Conservation (phyloP, 1,140 invertebrate genomes). For the Atta texana region DNA sequence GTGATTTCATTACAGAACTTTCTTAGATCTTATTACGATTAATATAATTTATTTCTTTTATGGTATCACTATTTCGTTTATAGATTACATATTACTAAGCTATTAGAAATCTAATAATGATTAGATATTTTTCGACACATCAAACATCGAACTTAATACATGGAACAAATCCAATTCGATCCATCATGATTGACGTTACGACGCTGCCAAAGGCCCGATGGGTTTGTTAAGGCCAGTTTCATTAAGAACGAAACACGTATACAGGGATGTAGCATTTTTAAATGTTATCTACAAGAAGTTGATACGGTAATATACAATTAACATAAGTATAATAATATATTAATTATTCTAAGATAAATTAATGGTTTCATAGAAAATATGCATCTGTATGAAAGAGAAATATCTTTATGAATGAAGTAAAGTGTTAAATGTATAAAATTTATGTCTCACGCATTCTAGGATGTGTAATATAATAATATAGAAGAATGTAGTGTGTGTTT, state of each 20-base stretch:
- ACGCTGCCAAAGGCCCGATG: neutral
- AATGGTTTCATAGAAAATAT: neutral
- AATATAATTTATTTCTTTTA: neutral
- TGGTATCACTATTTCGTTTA: neutral
- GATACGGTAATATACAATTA: neutral
- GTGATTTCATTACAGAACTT: neutral
- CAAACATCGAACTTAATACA: neutral
- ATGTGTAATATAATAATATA: neutral
- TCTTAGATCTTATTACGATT: neutral
- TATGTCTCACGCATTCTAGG: neutral
- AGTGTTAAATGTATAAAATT: neutral
- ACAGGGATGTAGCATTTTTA: conserved; percentile 14
- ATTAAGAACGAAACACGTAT: conserved; percentile 8
- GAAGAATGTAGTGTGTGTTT: neutral
- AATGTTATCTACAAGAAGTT: neutral
- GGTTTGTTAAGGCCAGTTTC: conserved; percentile 30
- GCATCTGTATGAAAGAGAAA: neutral
- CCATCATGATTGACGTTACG: conserved; percentile 16
- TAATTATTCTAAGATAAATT: conserved; percentile 8
- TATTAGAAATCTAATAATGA: conserved; percentile 5
- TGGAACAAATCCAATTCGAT: conserved; percentile 35
- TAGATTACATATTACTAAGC: neutral
- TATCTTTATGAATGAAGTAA: neutral
- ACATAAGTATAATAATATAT: neutral
- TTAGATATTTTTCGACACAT: neutral